Conservation (phyloP, 2,113 vertebrate genomes). For the Butorides virescens region DNA sequence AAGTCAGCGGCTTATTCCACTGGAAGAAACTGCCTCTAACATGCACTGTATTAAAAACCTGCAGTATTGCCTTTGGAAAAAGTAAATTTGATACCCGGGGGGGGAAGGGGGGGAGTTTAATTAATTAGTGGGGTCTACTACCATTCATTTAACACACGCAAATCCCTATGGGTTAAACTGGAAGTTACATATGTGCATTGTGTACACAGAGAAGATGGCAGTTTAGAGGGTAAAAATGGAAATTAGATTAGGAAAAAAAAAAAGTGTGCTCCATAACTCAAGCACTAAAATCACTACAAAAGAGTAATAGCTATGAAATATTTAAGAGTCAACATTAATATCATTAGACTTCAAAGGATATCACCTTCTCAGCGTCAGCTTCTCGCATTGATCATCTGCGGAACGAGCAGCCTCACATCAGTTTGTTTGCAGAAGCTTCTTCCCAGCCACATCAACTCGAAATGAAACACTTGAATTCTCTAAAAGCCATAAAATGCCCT, state of each 20-base stretch:
- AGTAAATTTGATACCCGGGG: background rate
- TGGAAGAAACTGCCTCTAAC: background rate
- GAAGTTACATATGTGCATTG: background rate
- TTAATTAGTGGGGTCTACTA: background rate
- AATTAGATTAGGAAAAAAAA: background rate
- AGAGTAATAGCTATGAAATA: slow-evolving; percentile 36
- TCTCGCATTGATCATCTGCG: background rate
- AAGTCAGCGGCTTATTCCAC: background rate
- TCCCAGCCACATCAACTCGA: slow-evolving; percentile 10
- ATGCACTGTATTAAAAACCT: background rate
- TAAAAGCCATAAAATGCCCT: background rate
- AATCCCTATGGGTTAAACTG: background rate
- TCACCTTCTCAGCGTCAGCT: slow-evolving; percentile 18
- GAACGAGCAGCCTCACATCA: background rate
- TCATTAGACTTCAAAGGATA: slow-evolving; percentile 42
- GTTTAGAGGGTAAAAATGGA: slow-evolving; percentile 8
- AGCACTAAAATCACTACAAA: slow-evolving; percentile 25
- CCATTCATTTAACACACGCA: background rate
- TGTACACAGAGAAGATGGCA: background rate
- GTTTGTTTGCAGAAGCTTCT: slow-evolving; percentile 42
- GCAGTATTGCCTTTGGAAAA: background rate
- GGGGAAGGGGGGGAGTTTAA: background rate
- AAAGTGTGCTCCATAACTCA: background rate
- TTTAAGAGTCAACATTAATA: slow-evolving; percentile 48
- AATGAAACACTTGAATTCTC: background rate